Conservation (phyloP, 2,888 invertebrate genomes). For the Cacoxenus indagator region DNA sequence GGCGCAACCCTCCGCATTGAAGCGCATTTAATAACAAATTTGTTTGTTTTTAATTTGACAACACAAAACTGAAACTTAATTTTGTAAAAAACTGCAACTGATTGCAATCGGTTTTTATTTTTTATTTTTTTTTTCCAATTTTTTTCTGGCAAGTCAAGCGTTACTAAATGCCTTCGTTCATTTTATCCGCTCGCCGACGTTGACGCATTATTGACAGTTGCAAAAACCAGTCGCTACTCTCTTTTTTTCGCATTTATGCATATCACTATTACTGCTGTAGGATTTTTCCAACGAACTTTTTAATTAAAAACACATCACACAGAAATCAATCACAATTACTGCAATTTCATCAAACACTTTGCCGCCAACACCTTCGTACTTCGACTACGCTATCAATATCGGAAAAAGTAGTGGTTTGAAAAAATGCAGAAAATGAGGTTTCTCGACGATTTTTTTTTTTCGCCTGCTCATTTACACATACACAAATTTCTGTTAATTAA, state of each 20-base stretch:
- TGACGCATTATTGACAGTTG: constrained; percentile 3
- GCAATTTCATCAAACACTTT: constrained; percentile 9
- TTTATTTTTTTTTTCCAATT: background rate
- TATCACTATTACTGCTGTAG: constrained; percentile 22
- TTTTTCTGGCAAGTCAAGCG: constrained; percentile 10
- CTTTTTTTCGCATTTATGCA: constrained; percentile 43
- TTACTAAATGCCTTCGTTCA: background rate
- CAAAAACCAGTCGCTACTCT: background rate
- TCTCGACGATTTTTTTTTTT: constrained; percentile 9
- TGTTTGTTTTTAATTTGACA: constrained; percentile 59
- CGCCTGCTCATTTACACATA: constrained; percentile 30
- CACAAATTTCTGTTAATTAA: constrained; percentile 64
- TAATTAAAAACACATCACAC: constrained; percentile 60
- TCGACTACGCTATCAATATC: background rate
- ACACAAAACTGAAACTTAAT: constrained; percentile 8
- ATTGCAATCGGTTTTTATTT: background rate
- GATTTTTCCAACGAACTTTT: constrained; percentile 28
- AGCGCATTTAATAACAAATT: constrained; percentile 43
- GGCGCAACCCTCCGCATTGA: constrained; percentile 24
- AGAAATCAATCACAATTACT: constrained; percentile 59
- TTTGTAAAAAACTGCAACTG: background rate
- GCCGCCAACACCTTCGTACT: background rate
- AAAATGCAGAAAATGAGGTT: background rate
- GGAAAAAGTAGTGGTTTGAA: background rate
- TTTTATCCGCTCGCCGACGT: background rate